These are phyloP conservation scores for Shinisaurus crocodilurus DNA, from an alignment of 2,113 vertebrate genomes.

Conservation along the genomic window DNA sequence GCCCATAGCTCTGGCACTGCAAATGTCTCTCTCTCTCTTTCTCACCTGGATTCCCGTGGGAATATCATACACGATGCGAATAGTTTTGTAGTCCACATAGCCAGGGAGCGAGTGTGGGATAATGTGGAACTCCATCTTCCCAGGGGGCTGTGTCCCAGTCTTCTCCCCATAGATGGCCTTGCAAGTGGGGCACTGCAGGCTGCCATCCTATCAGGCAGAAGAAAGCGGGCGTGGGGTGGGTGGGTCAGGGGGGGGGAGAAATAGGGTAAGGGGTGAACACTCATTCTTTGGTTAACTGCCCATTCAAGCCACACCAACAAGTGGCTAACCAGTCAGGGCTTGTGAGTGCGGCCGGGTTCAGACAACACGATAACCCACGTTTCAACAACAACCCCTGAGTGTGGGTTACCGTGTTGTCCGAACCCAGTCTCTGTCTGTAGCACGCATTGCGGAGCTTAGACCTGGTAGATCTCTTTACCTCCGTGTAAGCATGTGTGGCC, in stretches of 20 bases:
- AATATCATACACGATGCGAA: constrained; percentile 96
- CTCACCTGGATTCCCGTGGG: constrained; percentile 93
- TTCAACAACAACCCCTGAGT: too few relatives aligned
- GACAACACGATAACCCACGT: too few relatives aligned
- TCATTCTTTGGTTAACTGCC: neutral
- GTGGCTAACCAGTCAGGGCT: too few relatives aligned
- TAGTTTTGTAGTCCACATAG: constrained; percentile 88
- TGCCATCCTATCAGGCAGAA: constrained; percentile 84
- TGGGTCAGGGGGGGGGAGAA: neutral
- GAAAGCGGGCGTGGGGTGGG: neutral
- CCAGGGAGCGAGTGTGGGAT: constrained; percentile 96
- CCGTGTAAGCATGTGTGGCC: too few relatives aligned
- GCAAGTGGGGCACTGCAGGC: constrained; percentile 96
- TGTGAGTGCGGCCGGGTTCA: too few relatives aligned
- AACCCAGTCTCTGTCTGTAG: too few relatives aligned
- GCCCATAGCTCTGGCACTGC: neutral
- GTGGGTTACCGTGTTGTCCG: too few relatives aligned
- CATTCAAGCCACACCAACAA: neutral
- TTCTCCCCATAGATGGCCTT: constrained; percentile 98
- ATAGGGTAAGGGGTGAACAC: neutral
- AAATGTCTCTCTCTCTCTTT: neutral
- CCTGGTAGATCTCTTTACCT: too few relatives aligned
- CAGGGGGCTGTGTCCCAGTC: constrained; percentile 93
- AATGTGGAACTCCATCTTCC: constrained; percentile 98
- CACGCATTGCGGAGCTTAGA: too few relatives aligned